Conservation (phyloP, 1,140 invertebrate genomes). For the Notospermus geniculatus region DNA sequence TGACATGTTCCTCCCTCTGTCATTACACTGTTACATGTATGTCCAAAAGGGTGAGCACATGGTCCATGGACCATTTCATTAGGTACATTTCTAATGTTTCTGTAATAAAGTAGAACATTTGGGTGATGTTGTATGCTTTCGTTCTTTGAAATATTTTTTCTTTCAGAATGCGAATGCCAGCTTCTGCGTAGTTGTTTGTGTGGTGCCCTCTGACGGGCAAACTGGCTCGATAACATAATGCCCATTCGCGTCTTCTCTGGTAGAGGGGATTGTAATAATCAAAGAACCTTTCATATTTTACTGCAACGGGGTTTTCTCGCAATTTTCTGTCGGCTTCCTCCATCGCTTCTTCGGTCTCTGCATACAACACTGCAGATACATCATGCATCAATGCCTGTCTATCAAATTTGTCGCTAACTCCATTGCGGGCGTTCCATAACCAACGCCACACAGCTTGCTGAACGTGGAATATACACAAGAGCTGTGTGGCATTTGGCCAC, state of each 20-base stretch:
- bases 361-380: background rate
- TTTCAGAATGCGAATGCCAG: conserved; percentile 5
- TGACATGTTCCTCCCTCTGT: no score
- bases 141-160: background rate
- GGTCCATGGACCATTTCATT: no score
- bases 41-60: no score
- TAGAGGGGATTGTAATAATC: background rate
- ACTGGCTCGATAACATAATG: background rate
- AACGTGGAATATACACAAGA: background rate
- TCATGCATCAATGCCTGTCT: conserved; percentile 1
- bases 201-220: background rate
- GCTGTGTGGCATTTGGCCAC: background rate
- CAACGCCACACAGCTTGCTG: conserved; percentile 4
- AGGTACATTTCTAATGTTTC: no score
- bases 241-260: background rate
- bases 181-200: conserved; percentile 9
- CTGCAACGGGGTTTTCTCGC: background rate
- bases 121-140: conserved; percentile 4
- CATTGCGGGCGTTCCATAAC: background rate
- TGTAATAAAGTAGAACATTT: conserved; percentile 1
- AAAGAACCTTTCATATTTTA: conserved; percentile 1
- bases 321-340: conserved; percentile 6
- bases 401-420: background rate
- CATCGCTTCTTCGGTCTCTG: background rate
- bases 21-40: no score